A percentile compares a stretch with the other conserved stretches of the same genome.
phyloP scores from a whole-genome alignment of 2,888 invertebrate genomes.

The Drosophila emarginata region DNA sequence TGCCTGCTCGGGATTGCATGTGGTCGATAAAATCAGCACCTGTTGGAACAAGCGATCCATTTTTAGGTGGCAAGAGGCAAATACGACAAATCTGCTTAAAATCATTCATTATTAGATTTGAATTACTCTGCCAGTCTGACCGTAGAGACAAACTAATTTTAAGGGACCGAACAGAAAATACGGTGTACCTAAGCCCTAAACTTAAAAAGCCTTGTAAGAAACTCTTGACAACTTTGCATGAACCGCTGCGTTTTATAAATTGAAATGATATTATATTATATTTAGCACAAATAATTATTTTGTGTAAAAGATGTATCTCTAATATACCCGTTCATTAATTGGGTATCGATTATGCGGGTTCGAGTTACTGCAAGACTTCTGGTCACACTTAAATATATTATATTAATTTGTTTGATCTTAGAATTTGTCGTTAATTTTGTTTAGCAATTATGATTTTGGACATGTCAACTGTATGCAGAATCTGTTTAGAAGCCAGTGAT shows the following conservation, averaged over 20 bases:
- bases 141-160: background rate
- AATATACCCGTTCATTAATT: too few relatives aligned
- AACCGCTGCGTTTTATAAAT: too few relatives aligned
- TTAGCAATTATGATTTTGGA: constrained; percentile 46
- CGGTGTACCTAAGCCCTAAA: too few relatives aligned
- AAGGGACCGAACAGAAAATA: too few relatives aligned
- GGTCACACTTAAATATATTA: background rate
- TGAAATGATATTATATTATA: too few relatives aligned
- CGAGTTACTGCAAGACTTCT: too few relatives aligned
- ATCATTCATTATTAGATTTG: constrained; percentile 20
- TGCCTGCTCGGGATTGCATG: constrained; percentile 69
- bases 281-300: too few relatives aligned
- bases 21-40: constrained; percentile 44
- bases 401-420: constrained; percentile 3
- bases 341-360: too few relatives aligned
- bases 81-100: constrained; percentile 65
- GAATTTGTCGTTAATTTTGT: background rate
- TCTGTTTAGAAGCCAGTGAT: constrained; percentile 74
- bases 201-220: too few relatives aligned
- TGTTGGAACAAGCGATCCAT: constrained; percentile 48
- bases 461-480: constrained; percentile 68
- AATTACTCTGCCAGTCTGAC: background rate
- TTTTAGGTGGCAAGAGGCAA: constrained; percentile 57
- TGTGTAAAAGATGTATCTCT: too few relatives aligned
- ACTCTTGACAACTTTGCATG: too few relatives aligned